These are phyloP conservation scores for Delia radicum DNA, from an alignment of 1,140 invertebrate species.

Conservation along the genomic window DNA sequence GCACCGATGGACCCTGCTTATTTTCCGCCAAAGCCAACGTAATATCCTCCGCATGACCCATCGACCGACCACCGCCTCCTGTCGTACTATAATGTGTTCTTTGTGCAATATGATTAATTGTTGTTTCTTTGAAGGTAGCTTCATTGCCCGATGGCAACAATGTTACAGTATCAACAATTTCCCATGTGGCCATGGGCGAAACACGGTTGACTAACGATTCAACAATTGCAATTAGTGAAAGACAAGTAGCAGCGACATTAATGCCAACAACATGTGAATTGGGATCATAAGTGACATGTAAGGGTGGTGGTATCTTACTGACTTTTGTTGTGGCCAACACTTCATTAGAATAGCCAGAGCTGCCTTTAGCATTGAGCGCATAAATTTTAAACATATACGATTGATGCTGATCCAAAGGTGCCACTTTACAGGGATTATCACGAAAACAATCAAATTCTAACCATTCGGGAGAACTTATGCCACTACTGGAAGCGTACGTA, in stretches of 20 bases:
- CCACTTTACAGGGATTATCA: slow-evolving; percentile 86
- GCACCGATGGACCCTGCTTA: slow-evolving; percentile 66
- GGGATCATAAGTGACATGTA: slow-evolving; percentile 79
- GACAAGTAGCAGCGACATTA: slow-evolving; percentile 73
- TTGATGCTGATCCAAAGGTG: slow-evolving; percentile 78
- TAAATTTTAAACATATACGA: slow-evolving; percentile 82
- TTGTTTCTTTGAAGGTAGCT: slow-evolving; percentile 68
- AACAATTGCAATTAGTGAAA: slow-evolving; percentile 72
- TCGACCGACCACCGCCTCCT: slow-evolving; percentile 29
- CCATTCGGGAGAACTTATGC: slow-evolving; percentile 66
- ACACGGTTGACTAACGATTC: slow-evolving; percentile 65
- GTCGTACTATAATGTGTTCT: slow-evolving; percentile 38
- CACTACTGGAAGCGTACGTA: slow-evolving; percentile 27
- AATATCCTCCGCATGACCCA: slow-evolving; percentile 58
- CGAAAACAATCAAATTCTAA: slow-evolving; percentile 80
- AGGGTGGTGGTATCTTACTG: slow-evolving; percentile 77
- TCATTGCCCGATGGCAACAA: slow-evolving; percentile 67
- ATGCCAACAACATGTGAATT: slow-evolving; percentile 74
- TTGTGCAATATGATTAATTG: slow-evolving; percentile 61
- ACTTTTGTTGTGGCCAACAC: slow-evolving; percentile 75
- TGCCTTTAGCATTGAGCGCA: slow-evolving; percentile 80
- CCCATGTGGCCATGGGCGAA: slow-evolving; percentile 64
- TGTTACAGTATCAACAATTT: slow-evolving; percentile 69
- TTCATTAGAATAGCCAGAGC: slow-evolving; percentile 81
- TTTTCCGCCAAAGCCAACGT: slow-evolving; percentile 58